Base-by-base conservation (phyloP, 2,797 vertebrate genomes). In the Numenius phaeopus region DNA sequence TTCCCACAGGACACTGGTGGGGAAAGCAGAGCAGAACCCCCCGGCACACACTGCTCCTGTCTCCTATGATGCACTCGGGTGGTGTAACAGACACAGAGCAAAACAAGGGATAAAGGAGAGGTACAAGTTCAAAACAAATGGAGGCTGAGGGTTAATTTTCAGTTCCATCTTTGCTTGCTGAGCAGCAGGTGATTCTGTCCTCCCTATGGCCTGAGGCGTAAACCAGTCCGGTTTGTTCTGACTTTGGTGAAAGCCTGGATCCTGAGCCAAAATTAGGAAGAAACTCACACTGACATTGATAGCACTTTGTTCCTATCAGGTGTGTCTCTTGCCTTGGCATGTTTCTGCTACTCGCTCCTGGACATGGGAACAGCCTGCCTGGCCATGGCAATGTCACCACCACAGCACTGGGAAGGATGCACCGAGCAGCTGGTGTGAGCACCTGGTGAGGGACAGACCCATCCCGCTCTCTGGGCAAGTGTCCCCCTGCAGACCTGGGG, bases 331-430 rank as follows among this genome's bases (percentile, higher is more conserved):
- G 30, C 18, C 37, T n/a, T n/a, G 44, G 65, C 61, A 19, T 42
- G 29, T 59, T 64, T 64, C 75, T 42, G 59, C 34, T n/a, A 14
- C 59, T 40, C 6, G 2, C n/a, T 58, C 34, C 79, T 9, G 24
- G 54, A 14, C 4, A 2, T 9, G 0, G 27, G 57, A 40, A 34
- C 12, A 30, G 54, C 64, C 39, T 4, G 7, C 42, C 27, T 7
- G 23, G 29, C 42, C 32, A 5, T 2, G 12, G 42, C n/a, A 16
- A 3, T 3, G 22, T 32, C 64, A 40, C 65, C 10, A 1, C 29
- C 0, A 0, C 0, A 1, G 46, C 1, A 0, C 27, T 13, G 26
- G 57, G 23, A 70, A 17, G 46, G 37, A 42, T 3, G 0, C 5
- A 1, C 30, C 0, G 2, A 42, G 66, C 55, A 30, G 37, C 30